These are phyloP conservation scores for Amphimallon solstitiale DNA, from an alignment of 2,888 invertebrate species.

Conservation along the genomic window DNA sequence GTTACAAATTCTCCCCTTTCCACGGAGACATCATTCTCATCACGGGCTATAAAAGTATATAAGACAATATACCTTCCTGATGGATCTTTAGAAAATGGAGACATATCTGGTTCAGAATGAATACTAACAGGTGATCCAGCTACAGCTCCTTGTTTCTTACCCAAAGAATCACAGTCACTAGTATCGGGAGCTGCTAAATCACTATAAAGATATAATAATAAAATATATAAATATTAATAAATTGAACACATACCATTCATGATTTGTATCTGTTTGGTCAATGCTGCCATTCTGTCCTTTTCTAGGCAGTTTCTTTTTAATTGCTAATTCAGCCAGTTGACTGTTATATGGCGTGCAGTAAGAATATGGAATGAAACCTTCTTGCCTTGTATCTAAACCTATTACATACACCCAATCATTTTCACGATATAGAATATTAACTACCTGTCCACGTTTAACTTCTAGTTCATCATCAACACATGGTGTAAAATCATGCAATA, in stretches of 20 bases:
- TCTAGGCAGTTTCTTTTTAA: slow-evolving; percentile 88
- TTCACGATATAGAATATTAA: slow-evolving; percentile 93
- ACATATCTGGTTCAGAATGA: slow-evolving; percentile 70
- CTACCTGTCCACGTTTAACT: slow-evolving; percentile 87
- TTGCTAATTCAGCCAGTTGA: slow-evolving; percentile 80
- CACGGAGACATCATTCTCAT: slow-evolving; percentile 94
- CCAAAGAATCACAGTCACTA: slow-evolving; percentile 72
- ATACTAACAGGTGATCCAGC: slow-evolving; percentile 65
- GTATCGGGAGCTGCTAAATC: slow-evolving; percentile 65
- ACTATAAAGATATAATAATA: slow-evolving; percentile 43
- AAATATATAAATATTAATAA: slow-evolving; percentile 8
- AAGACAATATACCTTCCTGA: slow-evolving; percentile 91
- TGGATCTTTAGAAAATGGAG: slow-evolving; percentile 82
- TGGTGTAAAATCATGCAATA: slow-evolving; percentile 92
- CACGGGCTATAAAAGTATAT: slow-evolving; percentile 91
- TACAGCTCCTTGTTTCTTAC: slow-evolving; percentile 65
- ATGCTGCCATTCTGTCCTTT: slow-evolving; percentile 68
- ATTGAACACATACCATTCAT: slow-evolving; percentile 63
- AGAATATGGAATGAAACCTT: slow-evolving; percentile 95
- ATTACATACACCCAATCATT: slow-evolving; percentile 98
- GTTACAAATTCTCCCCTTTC: slow-evolving; percentile 96
- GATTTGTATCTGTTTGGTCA: slow-evolving; percentile 69
- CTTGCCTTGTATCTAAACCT: slow-evolving; percentile 86
- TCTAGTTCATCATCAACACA: slow-evolving; percentile 95
- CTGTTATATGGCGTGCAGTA: slow-evolving; percentile 90